Base-by-base conservation (phyloP, 2,888 invertebrate genomes). In the Panzeria rudis region DNA sequence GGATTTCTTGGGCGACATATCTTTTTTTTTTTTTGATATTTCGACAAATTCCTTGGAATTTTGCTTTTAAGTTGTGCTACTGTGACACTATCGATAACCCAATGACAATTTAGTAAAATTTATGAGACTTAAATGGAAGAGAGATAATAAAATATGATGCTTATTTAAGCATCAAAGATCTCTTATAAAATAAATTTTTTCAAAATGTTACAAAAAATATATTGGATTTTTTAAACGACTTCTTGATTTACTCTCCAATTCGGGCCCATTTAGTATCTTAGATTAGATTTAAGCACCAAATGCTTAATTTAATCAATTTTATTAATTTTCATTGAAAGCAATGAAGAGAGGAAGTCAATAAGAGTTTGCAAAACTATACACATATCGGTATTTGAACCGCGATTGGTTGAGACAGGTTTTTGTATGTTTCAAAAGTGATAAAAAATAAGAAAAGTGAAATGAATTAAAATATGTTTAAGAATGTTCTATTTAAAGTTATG, bases 81-180 rank as follows among this genome's bases (percentile, higher is more conserved):
- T 84, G 84, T 83, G 76, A 77, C 79, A 61, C 80, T 75, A 79
- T 81, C 82, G 88, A 90, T 90, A 89, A 89, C 90, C 90, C 88
- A 90, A 89, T 88, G 90, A 90, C 88, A 88, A 87, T 90, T 90
- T 87, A 88, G 88, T 78, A 86, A 87, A 89, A 90, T 90, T 90
- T 90, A 90, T 90, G 90, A 89, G 89, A 88, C 89, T 90, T 89
- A 90, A 90, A 88, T 89, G 87, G 84, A n/a, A 69, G 81, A 72
- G 50, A 83, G 75, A 78, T 82, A 84, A 82, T 76, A 76, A 59
- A 66, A 79, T 29, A 41, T 29, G 47, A 68, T 75, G 50, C 81
- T 69, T 69, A 61, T 73, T 71, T 68, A 66, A 50, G n/a, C 59
- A 47, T 73, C 52, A 47, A 56, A 72, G 38, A 56, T 50, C n/a